Evolutionary conservation across 2,888 invertebrate genomes (phyloP).

Genomic region (Agriopis aurantiaria): DNA sequence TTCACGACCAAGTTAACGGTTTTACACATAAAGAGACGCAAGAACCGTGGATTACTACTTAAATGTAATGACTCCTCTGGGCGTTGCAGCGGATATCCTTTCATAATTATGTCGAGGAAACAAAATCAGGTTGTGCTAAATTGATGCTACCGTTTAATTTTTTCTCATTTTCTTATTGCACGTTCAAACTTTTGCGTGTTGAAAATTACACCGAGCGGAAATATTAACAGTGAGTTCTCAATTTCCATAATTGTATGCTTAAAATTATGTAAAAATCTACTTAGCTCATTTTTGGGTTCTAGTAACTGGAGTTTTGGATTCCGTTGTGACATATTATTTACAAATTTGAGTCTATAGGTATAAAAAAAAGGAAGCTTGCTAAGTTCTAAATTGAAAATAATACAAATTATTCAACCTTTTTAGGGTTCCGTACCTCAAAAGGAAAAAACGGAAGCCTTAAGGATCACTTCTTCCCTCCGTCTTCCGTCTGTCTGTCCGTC

Average conservation of each 20-base stretch:
- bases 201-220: conserved; percentile 71
- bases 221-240: conserved; percentile 54
- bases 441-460: too few relatives aligned
- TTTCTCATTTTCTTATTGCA: conserved; percentile 49
- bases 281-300: conserved; percentile 46
- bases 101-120: conserved; percentile 73
- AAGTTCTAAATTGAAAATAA: too few relatives aligned
- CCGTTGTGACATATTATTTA: conserved; percentile 16
- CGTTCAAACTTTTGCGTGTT: conserved; percentile 72
- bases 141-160: conserved; percentile 73
- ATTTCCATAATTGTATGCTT: conserved; percentile 60
- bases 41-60: conserved; percentile 66
- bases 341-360: too few relatives aligned
- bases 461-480: too few relatives aligned
- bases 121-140: conserved; percentile 59
- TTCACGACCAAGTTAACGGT: conserved; percentile 47
- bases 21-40: conserved; percentile 45
- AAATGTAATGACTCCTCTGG: conserved; percentile 74
- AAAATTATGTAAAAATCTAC: conserved; percentile 57
- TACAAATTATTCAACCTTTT: too few relatives aligned
- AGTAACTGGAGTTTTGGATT: conserved; percentile 35
- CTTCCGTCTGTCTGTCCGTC: too few relatives aligned
- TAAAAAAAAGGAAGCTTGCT: too few relatives aligned
- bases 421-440: too few relatives aligned
- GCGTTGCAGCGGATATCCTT: conserved; percentile 79